Evolutionary conservation across 2,888 invertebrate genomes (phyloP), one percentile per base, ranked within the genome.

Genomic region (Ectropis crepuscularia): DNA sequence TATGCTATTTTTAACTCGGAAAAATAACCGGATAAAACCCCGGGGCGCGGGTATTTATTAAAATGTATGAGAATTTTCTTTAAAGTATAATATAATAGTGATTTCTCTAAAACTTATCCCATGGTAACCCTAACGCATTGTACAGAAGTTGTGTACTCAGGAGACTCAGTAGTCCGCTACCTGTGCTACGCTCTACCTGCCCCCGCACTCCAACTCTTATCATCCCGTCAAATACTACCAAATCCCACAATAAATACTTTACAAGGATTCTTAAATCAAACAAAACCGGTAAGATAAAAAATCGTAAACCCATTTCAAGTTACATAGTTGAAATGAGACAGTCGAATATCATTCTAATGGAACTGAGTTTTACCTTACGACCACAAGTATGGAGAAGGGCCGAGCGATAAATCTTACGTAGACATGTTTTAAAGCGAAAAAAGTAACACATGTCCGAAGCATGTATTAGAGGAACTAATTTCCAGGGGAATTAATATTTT

Each of bases 381-480:
- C 89, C 89, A 80, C 88, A 86, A 82, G 74, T 85, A 85, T 87
- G 79, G 80, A 78, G 81, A 84, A 84, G 67, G 74, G 81, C 82
- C 81, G 78, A 81, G 78, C 78, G 85, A 90, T 92, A 92, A 92
- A 92, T 92, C 90, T 91, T 87, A 65, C 72, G 74, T 73, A 72
- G 83, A 82, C 87, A 88, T 87, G 82, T 83, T 89, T 87, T 85
- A 87, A 88, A 89, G 90, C 89, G 90, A 92, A 92, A 92, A 91
- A 91, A 89, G 89, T 90, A 92, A 92, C 92, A 92, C 89, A 87
- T 92, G 91, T 91, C 89, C 83, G 82, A 85, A 75, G 75, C 85
- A 80, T 90, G 91, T 91, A 90, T 88, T 90, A 91, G 89, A 89
- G 88, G 85, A 89, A 88, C 92, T 92, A 92, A 92, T 92, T 92